phyloP scores from a whole-genome alignment of 2,888 invertebrate species.

The Erpobdella octoculata region DNA sequence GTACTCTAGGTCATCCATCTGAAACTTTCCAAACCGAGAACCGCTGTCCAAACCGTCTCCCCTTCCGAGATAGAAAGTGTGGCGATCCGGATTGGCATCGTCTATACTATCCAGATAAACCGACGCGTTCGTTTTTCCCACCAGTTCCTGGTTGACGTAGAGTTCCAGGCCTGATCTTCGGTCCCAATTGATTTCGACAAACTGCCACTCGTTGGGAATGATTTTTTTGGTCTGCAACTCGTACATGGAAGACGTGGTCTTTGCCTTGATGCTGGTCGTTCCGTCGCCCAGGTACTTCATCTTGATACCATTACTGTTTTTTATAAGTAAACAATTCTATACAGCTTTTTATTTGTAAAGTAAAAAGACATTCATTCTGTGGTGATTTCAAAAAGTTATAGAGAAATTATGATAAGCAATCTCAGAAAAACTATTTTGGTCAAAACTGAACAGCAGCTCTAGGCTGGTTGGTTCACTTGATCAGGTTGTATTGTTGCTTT shows the following conservation, averaged over 20 bases:
- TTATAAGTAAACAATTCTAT: no score
- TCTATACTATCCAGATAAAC: neutral
- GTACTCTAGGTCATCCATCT: slow-evolving; percentile 47
- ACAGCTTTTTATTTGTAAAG: no score
- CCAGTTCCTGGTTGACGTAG: slow-evolving; percentile 41
- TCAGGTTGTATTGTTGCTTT: no score
- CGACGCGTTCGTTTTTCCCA: slow-evolving; percentile 36
- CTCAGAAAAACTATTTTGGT: no score
- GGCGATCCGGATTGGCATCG: slow-evolving; percentile 10
- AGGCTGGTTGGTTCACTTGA: no score
- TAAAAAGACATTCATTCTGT: no score
- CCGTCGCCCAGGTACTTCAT: slow-evolving; percentile 36
- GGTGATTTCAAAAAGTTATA: no score
- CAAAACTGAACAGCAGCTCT: no score
- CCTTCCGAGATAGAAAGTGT: slow-evolving; percentile 35
- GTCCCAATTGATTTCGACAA: slow-evolving; percentile 48
- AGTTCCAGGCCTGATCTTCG: slow-evolving; percentile 42
- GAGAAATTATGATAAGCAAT: no score
- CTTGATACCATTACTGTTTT: slow-evolving; percentile 23
- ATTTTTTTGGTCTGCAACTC: slow-evolving; percentile 23
- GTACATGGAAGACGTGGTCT: slow-evolving; percentile 34
- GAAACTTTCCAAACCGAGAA: slow-evolving; percentile 40
- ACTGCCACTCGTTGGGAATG: slow-evolving; percentile 44
- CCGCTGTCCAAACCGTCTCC: slow-evolving; percentile 28
- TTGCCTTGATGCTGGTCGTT: slow-evolving; percentile 26